Percentiles rank a stretch among this genome's conserved stretches.
phyloP scores from a whole-genome alignment of 2,888 invertebrate genomes.

The Brachypterus glaber region DNA sequence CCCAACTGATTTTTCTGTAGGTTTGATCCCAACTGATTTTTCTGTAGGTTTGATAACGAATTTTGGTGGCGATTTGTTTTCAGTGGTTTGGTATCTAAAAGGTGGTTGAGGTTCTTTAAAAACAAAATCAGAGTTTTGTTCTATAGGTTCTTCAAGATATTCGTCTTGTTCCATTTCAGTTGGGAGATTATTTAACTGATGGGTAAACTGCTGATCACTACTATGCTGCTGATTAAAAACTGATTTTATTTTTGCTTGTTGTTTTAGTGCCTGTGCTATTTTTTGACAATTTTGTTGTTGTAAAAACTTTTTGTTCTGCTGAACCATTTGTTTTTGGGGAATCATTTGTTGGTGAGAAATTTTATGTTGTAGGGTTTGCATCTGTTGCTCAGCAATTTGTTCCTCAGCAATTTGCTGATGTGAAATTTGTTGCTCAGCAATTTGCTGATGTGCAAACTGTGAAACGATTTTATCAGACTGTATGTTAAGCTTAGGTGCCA shows the following conservation, averaged over 20 bases:
- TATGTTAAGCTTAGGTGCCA: neutral
- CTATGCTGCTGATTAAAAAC: too few relatives aligned
- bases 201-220: too few relatives aligned
- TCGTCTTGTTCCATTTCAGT: neutral
- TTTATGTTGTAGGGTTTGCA: too few relatives aligned
- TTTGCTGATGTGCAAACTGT: neutral
- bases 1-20: slow-evolving; percentile 7
- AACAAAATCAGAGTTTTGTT: neutral
- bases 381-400: too few relatives aligned
- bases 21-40: neutral
- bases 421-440: neutral
- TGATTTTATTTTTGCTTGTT: too few relatives aligned
- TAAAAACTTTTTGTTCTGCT: neutral
- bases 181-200: neutral
- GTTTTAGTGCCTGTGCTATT: too few relatives aligned
- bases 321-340: neutral
- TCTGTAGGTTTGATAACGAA: neutral
- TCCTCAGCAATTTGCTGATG: too few relatives aligned
- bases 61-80: neutral
- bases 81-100: neutral
- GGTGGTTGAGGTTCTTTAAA: neutral
- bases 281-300: too few relatives aligned
- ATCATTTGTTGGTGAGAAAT: too few relatives aligned
- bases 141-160: neutral
- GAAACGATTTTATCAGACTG: neutral